A percentile compares a stretch with the other conserved stretches of the same genome.
Conservation (phyloP, 2,113 vertebrate genomes). For the Oriolus oriolus region DNA sequence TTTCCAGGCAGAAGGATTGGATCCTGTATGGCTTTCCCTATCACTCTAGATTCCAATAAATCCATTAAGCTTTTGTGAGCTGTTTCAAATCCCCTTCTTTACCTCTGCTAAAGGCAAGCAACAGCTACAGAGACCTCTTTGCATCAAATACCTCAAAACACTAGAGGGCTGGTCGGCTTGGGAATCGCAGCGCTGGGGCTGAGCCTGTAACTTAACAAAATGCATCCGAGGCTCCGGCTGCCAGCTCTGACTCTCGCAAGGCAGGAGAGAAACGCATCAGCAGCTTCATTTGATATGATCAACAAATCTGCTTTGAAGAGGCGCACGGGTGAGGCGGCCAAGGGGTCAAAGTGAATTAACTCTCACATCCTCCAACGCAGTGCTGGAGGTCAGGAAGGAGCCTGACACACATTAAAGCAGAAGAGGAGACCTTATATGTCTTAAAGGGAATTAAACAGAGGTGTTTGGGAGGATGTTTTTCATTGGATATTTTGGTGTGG, state of each 20-base stretch:
- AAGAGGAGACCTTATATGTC: neutral
- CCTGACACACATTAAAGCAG: neutral
- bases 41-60: neutral
- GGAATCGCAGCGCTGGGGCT: neutral
- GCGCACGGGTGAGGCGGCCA: neutral
- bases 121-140: neutral
- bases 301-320: conserved; percentile 6
- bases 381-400: neutral
- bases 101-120: neutral
- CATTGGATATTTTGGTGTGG: neutral
- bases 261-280: neutral
- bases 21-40: neutral
- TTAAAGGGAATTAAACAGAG: neutral
- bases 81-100: neutral
- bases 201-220: neutral
- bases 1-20: neutral
- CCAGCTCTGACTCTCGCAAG: neutral
- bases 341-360: neutral
- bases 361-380: neutral
- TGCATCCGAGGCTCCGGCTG: neutral
- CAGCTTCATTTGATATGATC: neutral
- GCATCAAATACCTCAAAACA: neutral
- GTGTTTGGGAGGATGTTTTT: neutral
- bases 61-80: neutral
- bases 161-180: neutral